Evolutionary conservation across 2,888 invertebrate genomes (phyloP).

Genomic region (Halictus quadricinctus): DNA sequence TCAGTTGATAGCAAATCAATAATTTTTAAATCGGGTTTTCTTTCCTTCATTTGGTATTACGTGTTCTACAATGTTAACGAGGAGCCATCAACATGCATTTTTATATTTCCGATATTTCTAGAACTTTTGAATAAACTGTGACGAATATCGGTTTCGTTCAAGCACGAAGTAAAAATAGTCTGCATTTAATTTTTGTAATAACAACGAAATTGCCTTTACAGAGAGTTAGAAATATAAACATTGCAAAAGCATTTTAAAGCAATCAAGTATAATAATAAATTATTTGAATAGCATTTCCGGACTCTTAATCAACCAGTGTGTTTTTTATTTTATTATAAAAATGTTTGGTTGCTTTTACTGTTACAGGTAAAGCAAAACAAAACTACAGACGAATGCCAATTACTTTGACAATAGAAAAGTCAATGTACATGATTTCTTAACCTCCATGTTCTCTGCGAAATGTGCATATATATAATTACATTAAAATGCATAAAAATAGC

Average conservation of each 20-base stretch:
- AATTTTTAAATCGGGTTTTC: no score
- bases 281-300: background rate
- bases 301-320: background rate
- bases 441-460: background rate
- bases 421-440: background rate
- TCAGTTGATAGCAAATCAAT: no score
- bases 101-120: background rate
- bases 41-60: no score
- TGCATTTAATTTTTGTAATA: no score
- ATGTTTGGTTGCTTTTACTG: background rate
- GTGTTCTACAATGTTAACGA: background rate
- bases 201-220: no score
- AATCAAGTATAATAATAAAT: background rate
- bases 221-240: background rate
- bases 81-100: background rate
- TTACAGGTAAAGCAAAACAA: no score
- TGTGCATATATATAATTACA: background rate
- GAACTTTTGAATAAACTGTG: background rate
- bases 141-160: no score
- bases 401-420: background rate
- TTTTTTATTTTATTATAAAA: background rate
- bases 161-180: no score
- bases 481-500: background rate
- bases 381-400: background rate
- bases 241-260: background rate